Evolutionary conservation across 2,888 invertebrate genomes (phyloP).

Genomic region (Ferdinandea cuprea): DNA sequence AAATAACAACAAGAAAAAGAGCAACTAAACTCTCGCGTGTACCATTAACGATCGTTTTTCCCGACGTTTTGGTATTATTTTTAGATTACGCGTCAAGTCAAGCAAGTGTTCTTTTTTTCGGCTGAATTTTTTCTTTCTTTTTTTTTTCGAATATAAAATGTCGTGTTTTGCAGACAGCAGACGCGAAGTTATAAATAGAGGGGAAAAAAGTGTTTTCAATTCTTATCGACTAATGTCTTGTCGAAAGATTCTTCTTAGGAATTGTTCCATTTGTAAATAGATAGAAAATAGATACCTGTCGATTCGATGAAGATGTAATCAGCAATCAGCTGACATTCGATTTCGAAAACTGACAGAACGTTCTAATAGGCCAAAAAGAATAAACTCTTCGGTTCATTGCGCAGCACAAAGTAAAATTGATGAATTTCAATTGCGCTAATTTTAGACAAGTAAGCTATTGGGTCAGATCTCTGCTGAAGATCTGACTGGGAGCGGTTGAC

Average conservation of each 20-base stretch:
- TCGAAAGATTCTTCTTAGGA: background rate
- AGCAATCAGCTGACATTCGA: constrained; percentile 19
- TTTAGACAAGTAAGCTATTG: constrained; percentile 16
- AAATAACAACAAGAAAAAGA: constrained; percentile 35
- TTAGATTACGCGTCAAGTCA: constrained; percentile 66
- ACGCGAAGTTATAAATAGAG: constrained; percentile 65
- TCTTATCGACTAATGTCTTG: constrained; percentile 29
- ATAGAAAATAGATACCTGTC: constrained; percentile 31
- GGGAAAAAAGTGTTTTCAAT: constrained; percentile 25
- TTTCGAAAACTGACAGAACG: constrained; percentile 21
- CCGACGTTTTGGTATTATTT: constrained; percentile 59
- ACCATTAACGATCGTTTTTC: constrained; percentile 62
- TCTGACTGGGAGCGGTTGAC: background rate
- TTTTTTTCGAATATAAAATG: constrained; percentile 57
- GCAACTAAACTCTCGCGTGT: constrained; percentile 47
- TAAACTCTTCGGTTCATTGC: background rate
- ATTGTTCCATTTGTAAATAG: constrained; percentile 5
- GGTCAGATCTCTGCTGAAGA: background rate
- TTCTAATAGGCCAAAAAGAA: background rate
- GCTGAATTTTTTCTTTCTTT: constrained; percentile 42
- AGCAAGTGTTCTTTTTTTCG: constrained; percentile 72
- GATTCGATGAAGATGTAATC: constrained; percentile 18
- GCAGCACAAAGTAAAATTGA: background rate
- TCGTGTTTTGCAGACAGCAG: constrained; percentile 69
- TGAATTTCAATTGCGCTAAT: constrained; percentile 8